Evolutionary conservation across 2,888 invertebrate species (phyloP).

Genomic region (Allygus modestus): DNA sequence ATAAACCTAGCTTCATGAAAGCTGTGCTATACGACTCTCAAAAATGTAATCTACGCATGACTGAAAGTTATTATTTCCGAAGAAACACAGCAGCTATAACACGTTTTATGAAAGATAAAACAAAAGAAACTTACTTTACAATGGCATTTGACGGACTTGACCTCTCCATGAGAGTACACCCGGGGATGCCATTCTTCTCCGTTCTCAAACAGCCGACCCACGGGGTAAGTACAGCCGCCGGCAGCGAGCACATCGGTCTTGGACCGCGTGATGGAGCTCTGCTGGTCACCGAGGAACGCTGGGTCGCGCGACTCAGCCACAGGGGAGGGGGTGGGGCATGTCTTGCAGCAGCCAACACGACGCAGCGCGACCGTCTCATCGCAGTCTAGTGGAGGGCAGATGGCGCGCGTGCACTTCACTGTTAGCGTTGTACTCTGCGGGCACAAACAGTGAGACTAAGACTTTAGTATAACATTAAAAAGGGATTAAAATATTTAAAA

Average conservation of each 20-base stretch:
- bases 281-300: slow-evolving; percentile 63
- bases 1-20: too few relatives aligned
- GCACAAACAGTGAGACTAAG: too few relatives aligned
- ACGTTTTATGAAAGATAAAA: too few relatives aligned
- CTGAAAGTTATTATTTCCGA: too few relatives aligned
- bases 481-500: too few relatives aligned
- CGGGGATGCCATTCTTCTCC: slow-evolving; percentile 94
- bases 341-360: slow-evolving; percentile 84
- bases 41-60: too few relatives aligned
- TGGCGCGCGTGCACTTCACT: slow-evolving; percentile 86
- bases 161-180: slow-evolving; percentile 85
- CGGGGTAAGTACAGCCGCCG: slow-evolving; percentile 90
- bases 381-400: slow-evolving; percentile 86
- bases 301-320: slow-evolving; percentile 61
- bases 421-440: slow-evolving; percentile 81
- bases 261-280: slow-evolving; percentile 71
- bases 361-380: slow-evolving; percentile 85
- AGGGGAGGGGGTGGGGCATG: slow-evolving; percentile 78
- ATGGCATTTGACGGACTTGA: slow-evolving; percentile 91
- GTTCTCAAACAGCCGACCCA: slow-evolving; percentile 80
- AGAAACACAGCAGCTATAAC: too few relatives aligned
- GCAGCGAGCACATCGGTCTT: slow-evolving; percentile 85
- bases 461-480: too few relatives aligned
- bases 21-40: too few relatives aligned
- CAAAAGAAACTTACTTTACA: slow-evolving; percentile 94